Base-by-base conservation (phyloP, 2,888 invertebrate species). In the Apodemia hepburni region DNA sequence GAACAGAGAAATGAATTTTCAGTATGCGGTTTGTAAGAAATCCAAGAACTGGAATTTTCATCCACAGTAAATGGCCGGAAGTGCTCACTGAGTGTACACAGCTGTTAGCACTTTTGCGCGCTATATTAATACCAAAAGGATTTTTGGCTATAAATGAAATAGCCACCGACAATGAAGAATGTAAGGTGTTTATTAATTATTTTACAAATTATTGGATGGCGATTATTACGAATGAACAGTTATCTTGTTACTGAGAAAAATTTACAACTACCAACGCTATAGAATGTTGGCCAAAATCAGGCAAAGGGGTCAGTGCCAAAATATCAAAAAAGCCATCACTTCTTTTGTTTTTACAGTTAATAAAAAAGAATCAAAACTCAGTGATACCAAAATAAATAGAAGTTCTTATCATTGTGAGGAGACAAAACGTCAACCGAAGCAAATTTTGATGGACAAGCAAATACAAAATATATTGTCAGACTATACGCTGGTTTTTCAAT, bases 391-490 rank as follows among this genome's bases (percentile, higher is more conserved):
- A 64, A 64, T 64, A 60, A 61, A 47, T 59, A 59, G 45, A 59
- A 42, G 59, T 59, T 17, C 42, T 63, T 59, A 17, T 59, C 58
- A 64, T 38, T 64, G 64, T 61, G 61, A 58, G 49, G 64, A 61
- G 58, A 64, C 42, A 35, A 59, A 59, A 45, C 59, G 59, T 61
- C 61, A 61, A 61, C 54, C 59, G 54, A 61, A 61, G 61, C 64
- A 64, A 64, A 64, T 61, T 64, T 59, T 61, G 57, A 64, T 64
- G 51, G 45, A 64, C 61, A 61, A 59, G 60, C 64, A 64, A 45
- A 61, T 60, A 57, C 59, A 61, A 63, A 64, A 64, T 64, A 64
- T 61, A 61, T 60, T 64, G 47, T 63, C 60, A 60, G 63, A 63
- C 58, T 63, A 61, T 58, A 47, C 3, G 4, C 27, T 27, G 27